Conservation (phyloP, 1,140 invertebrate genomes). For the Calliopsis andreniformis region DNA sequence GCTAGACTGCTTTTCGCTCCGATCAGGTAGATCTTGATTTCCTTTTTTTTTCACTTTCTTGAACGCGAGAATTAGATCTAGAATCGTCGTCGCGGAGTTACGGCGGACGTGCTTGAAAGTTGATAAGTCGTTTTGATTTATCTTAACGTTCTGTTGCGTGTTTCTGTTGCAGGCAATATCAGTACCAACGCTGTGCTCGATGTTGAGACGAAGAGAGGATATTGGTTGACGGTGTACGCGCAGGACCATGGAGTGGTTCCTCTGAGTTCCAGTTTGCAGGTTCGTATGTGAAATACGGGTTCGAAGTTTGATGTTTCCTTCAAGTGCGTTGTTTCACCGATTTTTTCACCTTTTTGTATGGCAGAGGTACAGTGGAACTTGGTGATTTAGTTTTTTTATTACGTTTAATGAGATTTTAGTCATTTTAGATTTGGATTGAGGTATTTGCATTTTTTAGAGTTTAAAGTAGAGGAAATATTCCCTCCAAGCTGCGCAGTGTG, state of each 20-base stretch:
- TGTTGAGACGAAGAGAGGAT: slow-evolving; percentile 91
- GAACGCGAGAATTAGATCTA: too few species aligned
- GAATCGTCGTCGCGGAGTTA: too few species aligned
- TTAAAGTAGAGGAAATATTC: too few species aligned
- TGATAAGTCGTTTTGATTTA: slow-evolving; percentile 3
- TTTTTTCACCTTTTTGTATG: slow-evolving; percentile 23
- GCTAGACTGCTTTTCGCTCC: not conserved
- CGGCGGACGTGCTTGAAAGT: too few species aligned
- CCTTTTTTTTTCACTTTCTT: slow-evolving; percentile 15
- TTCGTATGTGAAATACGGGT: slow-evolving; percentile 66
- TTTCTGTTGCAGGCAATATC: slow-evolving; percentile 89
- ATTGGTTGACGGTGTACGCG: slow-evolving; percentile 97
- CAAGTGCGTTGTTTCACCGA: too few species aligned
- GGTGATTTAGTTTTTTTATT: not conserved
- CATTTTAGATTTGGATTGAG: too few species aligned
- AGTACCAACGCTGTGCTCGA: slow-evolving; percentile 92
- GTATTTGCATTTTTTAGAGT: too few species aligned
- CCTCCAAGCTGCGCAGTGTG: too few species aligned
- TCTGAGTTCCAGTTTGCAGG: slow-evolving; percentile 90
- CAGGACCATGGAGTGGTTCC: slow-evolving; percentile 95
- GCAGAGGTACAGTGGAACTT: not conserved
- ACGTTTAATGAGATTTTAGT: not conserved
- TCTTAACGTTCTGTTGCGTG: slow-evolving; percentile 28
- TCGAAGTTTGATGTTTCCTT: not conserved
- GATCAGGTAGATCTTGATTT: slow-evolving; percentile 32